phyloP scores from a whole-genome alignment of 2,113 vertebrate genomes.

The Ceyx cyanopectus region DNA sequence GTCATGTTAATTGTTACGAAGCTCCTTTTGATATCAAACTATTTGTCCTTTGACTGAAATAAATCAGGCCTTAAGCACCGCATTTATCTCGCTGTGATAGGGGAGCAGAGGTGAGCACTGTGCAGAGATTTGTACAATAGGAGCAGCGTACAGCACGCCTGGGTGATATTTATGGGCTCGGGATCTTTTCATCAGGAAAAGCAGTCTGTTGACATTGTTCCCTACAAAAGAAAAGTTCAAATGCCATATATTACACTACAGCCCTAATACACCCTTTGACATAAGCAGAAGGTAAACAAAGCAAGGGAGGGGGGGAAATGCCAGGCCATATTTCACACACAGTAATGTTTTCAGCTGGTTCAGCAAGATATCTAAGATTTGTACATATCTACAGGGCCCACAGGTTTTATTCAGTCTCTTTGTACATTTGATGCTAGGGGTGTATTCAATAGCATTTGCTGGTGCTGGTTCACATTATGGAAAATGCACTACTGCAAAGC shows the following conservation, averaged over 20 bases:
- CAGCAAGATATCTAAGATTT: background rate
- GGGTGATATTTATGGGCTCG: constrained; percentile 33
- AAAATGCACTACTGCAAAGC: background rate
- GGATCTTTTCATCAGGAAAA: constrained; percentile 40
- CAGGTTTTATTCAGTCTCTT: background rate
- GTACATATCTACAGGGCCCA: background rate
- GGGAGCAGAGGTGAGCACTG: constrained; percentile 59
- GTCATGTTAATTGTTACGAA: constrained; percentile 64
- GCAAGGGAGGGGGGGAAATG: background rate
- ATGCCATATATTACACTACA: background rate
- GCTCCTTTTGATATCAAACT: constrained; percentile 68
- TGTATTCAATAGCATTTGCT: background rate
- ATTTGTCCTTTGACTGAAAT: constrained; percentile 73
- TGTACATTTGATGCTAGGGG: background rate
- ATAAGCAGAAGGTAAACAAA: constrained; percentile 21
- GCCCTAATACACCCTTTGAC: background rate
- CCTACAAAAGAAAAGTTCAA: constrained; percentile 39
- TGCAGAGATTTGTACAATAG: constrained; percentile 40
- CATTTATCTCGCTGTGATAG: constrained; percentile 57
- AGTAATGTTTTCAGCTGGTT: background rate
- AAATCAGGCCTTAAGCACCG: constrained; percentile 65
- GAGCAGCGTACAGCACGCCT: background rate
- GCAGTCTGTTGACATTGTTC: constrained; percentile 32
- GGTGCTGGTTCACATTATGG: background rate
- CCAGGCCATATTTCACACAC: rapidly evolving